Conservation (phyloP, 2,888 invertebrate species). For the Eueremaeus valkanovi region DNA sequence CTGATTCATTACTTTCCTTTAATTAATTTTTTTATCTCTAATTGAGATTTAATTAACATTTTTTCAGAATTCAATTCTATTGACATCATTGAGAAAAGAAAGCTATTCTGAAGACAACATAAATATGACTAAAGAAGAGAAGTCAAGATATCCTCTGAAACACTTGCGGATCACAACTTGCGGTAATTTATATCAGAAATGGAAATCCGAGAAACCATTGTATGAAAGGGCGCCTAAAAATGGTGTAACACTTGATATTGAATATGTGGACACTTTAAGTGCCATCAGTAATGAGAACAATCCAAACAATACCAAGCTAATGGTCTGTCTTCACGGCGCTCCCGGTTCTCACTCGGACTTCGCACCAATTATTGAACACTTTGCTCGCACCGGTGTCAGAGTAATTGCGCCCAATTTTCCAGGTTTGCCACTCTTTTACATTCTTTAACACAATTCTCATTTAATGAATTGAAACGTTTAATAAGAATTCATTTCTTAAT, state of each 20-base stretch:
- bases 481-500: too few species aligned
- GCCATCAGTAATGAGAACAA: not conserved
- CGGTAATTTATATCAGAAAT: conserved; percentile 42
- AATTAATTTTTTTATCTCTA: too few species aligned
- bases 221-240: conserved; percentile 40
- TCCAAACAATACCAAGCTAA: not conserved
- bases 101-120: not conserved
- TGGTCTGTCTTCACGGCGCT: conserved; percentile 45
- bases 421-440: conserved; percentile 42
- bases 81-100: too few species aligned
- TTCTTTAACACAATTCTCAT: too few species aligned
- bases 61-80: too few species aligned
- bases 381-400: conserved; percentile 40
- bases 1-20: too few species aligned
- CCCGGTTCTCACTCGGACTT: conserved; percentile 46
- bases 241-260: conserved; percentile 41
- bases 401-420: conserved; percentile 45
- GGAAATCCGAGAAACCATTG: conserved; percentile 38
- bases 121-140: not conserved
- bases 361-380: conserved; percentile 35
- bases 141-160: conserved; percentile 22
- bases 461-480: too few species aligned
- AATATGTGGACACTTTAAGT: conserved; percentile 44
- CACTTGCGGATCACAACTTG: conserved; percentile 42
- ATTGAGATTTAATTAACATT: too few species aligned